Evolutionary conservation across 2,113 vertebrate genomes (phyloP).

Genomic region (Larimichthys polyactis): DNA sequence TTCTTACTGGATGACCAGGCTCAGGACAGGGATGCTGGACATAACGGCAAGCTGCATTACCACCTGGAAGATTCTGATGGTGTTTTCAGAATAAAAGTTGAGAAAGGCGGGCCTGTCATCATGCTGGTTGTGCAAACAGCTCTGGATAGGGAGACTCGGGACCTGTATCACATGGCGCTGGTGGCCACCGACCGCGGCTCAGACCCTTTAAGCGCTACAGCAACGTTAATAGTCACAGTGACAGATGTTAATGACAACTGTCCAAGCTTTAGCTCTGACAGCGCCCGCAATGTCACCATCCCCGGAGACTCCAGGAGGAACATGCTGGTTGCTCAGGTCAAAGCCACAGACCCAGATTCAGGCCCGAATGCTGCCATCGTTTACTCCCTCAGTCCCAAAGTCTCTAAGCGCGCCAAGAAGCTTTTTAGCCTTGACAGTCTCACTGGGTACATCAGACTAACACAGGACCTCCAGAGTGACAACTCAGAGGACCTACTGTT

Average conservation of each 20-base stretch:
- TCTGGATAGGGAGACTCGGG: conserved; percentile 80
- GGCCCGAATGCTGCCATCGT: conserved; percentile 78
- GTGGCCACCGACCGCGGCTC: conserved; percentile 75
- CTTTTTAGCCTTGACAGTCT: conserved; percentile 79
- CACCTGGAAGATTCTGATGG: conserved; percentile 68
- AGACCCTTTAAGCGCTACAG: conserved; percentile 72
- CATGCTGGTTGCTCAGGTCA: conserved; percentile 74
- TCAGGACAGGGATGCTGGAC: conserved; percentile 76
- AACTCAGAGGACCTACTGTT: conserved; percentile 76
- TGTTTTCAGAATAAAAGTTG: conserved; percentile 72
- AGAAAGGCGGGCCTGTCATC: conserved; percentile 52
- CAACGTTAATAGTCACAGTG: conserved; percentile 77
- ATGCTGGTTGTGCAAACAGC: conserved; percentile 71
- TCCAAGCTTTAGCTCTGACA: conserved; percentile 77
- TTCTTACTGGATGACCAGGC: conserved; percentile 79
- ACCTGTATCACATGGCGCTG: conserved; percentile 73
- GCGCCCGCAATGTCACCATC: conserved; percentile 65
- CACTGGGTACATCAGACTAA: conserved; percentile 79
- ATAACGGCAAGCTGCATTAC: conserved; percentile 79
- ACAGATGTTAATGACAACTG: conserved; percentile 85
- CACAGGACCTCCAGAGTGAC: conserved; percentile 69
- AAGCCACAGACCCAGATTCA: conserved; percentile 79
- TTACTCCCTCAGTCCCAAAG: conserved; percentile 82
- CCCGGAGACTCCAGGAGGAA: conserved; percentile 68
- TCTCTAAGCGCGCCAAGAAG: conserved; percentile 74